Conservation (phyloP, 1,140 invertebrate genomes). For the Carposina sasakii region DNA sequence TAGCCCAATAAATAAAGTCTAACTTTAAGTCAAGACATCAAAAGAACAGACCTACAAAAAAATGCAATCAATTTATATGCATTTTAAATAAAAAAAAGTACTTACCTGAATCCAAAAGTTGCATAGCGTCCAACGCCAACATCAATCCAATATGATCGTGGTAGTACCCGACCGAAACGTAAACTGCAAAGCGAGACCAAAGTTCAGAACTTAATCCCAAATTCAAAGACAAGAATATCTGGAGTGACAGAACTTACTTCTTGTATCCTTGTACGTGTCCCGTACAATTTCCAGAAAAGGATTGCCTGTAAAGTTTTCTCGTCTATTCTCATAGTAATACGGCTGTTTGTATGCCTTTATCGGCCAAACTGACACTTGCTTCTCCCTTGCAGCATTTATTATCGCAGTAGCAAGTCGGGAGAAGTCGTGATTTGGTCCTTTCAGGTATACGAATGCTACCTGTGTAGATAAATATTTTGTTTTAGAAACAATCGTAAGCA, state of each 20-base stretch:
- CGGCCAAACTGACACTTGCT: slow-evolving; percentile 80
- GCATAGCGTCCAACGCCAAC: slow-evolving; percentile 85
- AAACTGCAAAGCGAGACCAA: slow-evolving; percentile 85
- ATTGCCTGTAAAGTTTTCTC: slow-evolving; percentile 83
- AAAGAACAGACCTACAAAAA: too few relatives aligned
- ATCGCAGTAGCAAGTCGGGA: slow-evolving; percentile 83
- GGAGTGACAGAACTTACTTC: slow-evolving; percentile 76
- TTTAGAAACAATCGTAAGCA: too few relatives aligned
- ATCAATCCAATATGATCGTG: slow-evolving; percentile 90
- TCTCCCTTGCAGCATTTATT: slow-evolving; percentile 75
- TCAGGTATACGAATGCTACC: slow-evolving; percentile 84
- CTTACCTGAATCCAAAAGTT: slow-evolving; percentile 86
- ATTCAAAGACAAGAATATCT: slow-evolving; percentile 7
- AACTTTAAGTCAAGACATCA: too few relatives aligned
- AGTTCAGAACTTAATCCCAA: neutral
- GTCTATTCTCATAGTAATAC: slow-evolving; percentile 84
- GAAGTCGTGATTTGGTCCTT: slow-evolving; percentile 79
- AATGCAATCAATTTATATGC: too few relatives aligned
- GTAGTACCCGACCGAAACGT: slow-evolving; percentile 91
- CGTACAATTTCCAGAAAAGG: slow-evolving; percentile 86
- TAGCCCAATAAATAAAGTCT: too few relatives aligned
- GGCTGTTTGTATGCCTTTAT: slow-evolving; percentile 67
- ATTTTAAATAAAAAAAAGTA: slow-evolving; percentile 10
- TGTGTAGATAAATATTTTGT: slow-evolving; percentile 39
- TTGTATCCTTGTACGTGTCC: slow-evolving; percentile 82